Evolutionary conservation across 2,797 vertebrate genomes (phyloP).

Genomic region (Neomorphus geoffroyi): DNA sequence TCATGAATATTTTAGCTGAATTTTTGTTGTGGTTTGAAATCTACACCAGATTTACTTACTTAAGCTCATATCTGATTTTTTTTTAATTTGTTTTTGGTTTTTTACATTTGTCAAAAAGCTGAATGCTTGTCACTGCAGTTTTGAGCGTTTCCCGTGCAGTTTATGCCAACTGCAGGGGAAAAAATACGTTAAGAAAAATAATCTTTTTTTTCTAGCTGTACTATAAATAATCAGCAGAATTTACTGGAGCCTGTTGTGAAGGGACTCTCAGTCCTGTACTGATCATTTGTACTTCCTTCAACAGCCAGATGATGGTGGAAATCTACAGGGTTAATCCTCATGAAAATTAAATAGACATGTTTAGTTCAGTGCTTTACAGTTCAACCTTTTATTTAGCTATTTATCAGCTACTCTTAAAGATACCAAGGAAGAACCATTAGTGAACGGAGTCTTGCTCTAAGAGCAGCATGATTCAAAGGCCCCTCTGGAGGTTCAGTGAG

Average conservation of each 20-base stretch:
- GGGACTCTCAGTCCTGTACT: neutral
- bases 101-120: neutral
- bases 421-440: neutral
- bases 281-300: neutral
- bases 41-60: neutral
- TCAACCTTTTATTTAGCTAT: neutral
- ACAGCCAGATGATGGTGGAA: neutral
- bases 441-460: neutral
- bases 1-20: neutral
- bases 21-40: neutral
- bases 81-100: neutral
- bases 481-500: neutral
- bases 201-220: neutral
- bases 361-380: neutral
- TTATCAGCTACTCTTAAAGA: neutral
- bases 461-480: neutral
- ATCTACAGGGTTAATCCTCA: neutral
- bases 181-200: neutral
- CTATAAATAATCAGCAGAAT: neutral
- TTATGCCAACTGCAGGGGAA: neutral
- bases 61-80: neutral
- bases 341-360: neutral
- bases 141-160: too few species aligned
- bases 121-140: neutral
- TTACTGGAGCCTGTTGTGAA: neutral